phyloP scores from a whole-genome alignment of 1,140 invertebrate genomes.

The Halesus radiatus region DNA sequence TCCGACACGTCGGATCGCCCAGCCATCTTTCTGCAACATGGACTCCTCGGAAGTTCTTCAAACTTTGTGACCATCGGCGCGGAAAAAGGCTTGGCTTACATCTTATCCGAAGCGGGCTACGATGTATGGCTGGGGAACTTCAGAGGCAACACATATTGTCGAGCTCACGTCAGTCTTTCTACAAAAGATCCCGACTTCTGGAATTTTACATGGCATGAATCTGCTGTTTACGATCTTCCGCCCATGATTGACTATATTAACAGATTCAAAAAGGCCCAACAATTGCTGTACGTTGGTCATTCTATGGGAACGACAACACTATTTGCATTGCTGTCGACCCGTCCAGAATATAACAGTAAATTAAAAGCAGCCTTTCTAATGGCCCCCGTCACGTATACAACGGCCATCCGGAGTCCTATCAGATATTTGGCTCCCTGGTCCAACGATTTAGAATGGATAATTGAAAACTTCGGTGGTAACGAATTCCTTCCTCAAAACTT shows the following conservation, averaged over 20 bases:
- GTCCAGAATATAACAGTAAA: constrained; percentile 79
- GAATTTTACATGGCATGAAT: constrained; percentile 79
- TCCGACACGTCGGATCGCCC: constrained; percentile 58
- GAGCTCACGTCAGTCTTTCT: constrained; percentile 69
- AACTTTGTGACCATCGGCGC: constrained; percentile 82
- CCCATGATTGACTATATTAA: constrained; percentile 81
- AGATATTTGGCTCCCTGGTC: constrained; percentile 73
- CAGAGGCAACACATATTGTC: constrained; percentile 76
- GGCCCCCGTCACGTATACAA: constrained; percentile 82
- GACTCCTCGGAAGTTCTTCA: constrained; percentile 80
- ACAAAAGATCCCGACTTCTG: constrained; percentile 72
- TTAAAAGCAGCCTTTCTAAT: constrained; percentile 75
- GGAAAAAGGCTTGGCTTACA: constrained; percentile 73
- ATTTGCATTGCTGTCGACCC: constrained; percentile 76
- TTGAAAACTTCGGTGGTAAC: constrained; percentile 73
- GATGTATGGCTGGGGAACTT: constrained; percentile 80
- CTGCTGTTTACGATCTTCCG: constrained; percentile 82
- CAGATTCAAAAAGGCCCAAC: constrained; percentile 68
- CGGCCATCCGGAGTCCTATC: constrained; percentile 79
- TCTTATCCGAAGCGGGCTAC: constrained; percentile 74
- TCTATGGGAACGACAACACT: constrained; percentile 77
- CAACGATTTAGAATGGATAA: constrained; percentile 72
- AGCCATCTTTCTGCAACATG: constrained; percentile 82
- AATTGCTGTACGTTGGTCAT: constrained; percentile 80
- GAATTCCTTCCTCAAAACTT: constrained; percentile 78